Conservation (phyloP, 2,888 invertebrate species). For the Pediacus dermestoides region DNA sequence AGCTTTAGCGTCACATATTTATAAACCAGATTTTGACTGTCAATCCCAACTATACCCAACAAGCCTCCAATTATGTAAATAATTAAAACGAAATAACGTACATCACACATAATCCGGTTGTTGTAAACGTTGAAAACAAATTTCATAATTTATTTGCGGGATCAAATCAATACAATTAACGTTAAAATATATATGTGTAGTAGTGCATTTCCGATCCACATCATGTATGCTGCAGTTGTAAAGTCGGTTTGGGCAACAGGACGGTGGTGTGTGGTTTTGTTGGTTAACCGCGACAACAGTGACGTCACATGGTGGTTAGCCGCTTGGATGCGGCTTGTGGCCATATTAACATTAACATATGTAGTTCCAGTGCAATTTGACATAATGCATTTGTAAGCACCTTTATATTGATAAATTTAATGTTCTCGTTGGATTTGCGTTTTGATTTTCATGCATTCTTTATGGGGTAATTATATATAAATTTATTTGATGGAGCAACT, state of each 20-base stretch:
- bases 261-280: conserved; percentile 34
- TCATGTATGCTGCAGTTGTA: conserved; percentile 21
- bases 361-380: conserved; percentile 38
- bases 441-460: too few species aligned
- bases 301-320: conserved; percentile 40
- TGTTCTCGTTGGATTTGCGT: too few species aligned
- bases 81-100: too few species aligned
- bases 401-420: conserved; percentile 29
- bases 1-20: too few species aligned
- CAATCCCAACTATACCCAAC: too few species aligned
- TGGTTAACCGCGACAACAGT: conserved; percentile 39
- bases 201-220: conserved; percentile 27
- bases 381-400: conserved; percentile 36
- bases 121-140: conserved; percentile 6
- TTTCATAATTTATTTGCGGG: conserved; percentile 6
- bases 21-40: too few species aligned
- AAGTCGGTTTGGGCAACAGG: conserved; percentile 25
- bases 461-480: too few species aligned
- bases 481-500: too few species aligned
- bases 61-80: too few species aligned
- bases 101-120: too few species aligned
- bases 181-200: too few species aligned
- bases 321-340: conserved; percentile 39
- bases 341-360: conserved; percentile 43
- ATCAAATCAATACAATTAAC: conserved; percentile 23